Evolutionary conservation across 2,888 invertebrate species (phyloP), one percentile per base, ranked within the genome.

Genomic region (Onchidella celtica): DNA sequence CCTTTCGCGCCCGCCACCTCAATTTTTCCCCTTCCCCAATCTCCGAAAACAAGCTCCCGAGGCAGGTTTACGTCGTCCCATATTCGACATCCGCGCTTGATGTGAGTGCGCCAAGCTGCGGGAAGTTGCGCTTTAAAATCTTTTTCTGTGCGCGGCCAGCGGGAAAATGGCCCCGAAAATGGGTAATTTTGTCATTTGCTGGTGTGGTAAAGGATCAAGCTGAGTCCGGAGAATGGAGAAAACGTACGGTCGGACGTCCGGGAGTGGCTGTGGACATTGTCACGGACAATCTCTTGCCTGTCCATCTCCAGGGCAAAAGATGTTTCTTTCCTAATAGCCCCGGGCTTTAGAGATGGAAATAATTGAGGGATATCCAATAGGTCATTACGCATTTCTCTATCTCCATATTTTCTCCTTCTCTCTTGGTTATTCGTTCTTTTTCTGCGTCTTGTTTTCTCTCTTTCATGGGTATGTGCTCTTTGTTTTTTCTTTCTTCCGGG

Each of bases 131-230:
- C 9, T 65, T 55, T 27, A 29, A 55, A 55, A 29, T 34, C 47
- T 47, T 40, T 27, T 17, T 3, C 34, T 29, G 61, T 27, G 9
- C 3, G 38, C n/a, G 38, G 36, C 74, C 75, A 75, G 9, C 29
- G 27, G 34, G 47, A 32, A 76, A 75, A 76, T 66, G 63, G 76
- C 74, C 76, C 66, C 63, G 61, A 63, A 76, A 76, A 76, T 66
- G 65, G 76, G 76, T 76, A 47, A 76, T 76, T 76, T 76, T 76
- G 76, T 66, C 40, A 76, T 76, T 76, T 76, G 47, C 76, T 76
- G 76, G 76, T 76, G 76, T 47, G 4, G 47, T 17, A 47, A 66
- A 17, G 24, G 76, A 17, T 65, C 66, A 66, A 38, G 66, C 76
- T 32, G 55, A 11, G 72, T 47, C 57, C 34, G 6, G 55, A 76